Base-by-base conservation (phyloP, 2,888 invertebrate species). In the Lysandra coridon region DNA sequence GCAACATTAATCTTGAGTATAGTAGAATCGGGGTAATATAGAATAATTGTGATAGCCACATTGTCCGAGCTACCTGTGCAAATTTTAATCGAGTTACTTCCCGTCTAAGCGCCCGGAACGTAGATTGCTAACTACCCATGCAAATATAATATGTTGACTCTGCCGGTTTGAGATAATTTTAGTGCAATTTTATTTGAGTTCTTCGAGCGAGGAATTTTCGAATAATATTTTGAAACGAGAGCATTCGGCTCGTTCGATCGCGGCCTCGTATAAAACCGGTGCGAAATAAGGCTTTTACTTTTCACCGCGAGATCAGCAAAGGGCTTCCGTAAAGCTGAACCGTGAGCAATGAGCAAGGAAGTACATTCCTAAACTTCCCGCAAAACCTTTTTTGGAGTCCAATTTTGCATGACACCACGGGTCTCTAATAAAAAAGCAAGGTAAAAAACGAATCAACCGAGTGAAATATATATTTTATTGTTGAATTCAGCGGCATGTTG, bases 1-100 rank as follows among this genome's bases (percentile, higher is more conserved):
- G 57, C 57, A 57, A 17, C 17, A 57, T 17, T 57, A 57, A 57
- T 57, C 4, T 14, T 57, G 17, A 17, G 17, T 17, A 17, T 57
- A 57, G 57, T 1, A 57, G 57, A 3, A 57, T 57, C 17, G 17
- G 17, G 57, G 57, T 57, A 89, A 87, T 87, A 88, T 37, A 84
- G 86, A 87, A 90, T 91, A 92, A 93, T 92, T 93, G 91, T 90
- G 89, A 91, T 90, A 92, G 92, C 90, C 90, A 84, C 90, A 89
- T 92, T 92, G 88, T 88, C 85, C 85, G 88, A 89, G 88, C 88
- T 86, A 85, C 87, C 89, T 86, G 89, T 91, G 88, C 91, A 88
- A 90, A 91, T 89, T 86, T 86, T 91, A 92, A 93, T 92, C 88
- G 87, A 90, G 88, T 93, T 92, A 92, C 89, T 86, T 87, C 86